A percentile compares a stretch with the other conserved stretches of the same genome.
These are phyloP conservation scores for Thymallus thymallus DNA, from an alignment of 2,113 vertebrate genomes.

Conservation along the genomic window DNA sequence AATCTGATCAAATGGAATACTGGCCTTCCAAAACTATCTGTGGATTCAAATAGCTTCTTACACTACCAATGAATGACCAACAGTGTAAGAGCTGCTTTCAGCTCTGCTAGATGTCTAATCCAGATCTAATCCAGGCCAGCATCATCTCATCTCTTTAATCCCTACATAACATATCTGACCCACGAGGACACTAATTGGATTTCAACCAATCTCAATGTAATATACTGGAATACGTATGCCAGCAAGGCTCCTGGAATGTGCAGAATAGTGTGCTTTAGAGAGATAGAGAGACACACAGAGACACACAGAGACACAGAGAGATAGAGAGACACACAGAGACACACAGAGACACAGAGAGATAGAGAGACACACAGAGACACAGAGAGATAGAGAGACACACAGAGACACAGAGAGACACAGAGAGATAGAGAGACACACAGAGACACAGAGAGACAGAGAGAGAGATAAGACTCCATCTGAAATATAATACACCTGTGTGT, in stretches of 20 bases:
- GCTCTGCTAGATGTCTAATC: background rate
- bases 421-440: too few species aligned
- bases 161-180: background rate
- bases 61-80: background rate
- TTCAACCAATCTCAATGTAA: background rate
- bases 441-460: too few species aligned
- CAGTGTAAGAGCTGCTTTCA: background rate
- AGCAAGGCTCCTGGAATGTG: background rate
- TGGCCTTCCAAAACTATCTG: too few species aligned
- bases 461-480: too few species aligned
- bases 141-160: background rate
- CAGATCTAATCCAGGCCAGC: background rate
- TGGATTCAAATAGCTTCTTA: background rate
- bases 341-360: too few species aligned
- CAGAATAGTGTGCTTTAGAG: background rate
- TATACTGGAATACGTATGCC: background rate
- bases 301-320: too few species aligned
- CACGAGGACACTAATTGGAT: background rate
- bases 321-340: background rate
- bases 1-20: too few species aligned
- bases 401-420: too few species aligned
- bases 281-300: background rate
- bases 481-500: too few species aligned
- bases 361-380: too few species aligned
- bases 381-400: too few species aligned